These are phyloP conservation scores for Phyto melanocephala DNA, from an alignment of 2,888 invertebrate genomes.

Conservation along the genomic window DNA sequence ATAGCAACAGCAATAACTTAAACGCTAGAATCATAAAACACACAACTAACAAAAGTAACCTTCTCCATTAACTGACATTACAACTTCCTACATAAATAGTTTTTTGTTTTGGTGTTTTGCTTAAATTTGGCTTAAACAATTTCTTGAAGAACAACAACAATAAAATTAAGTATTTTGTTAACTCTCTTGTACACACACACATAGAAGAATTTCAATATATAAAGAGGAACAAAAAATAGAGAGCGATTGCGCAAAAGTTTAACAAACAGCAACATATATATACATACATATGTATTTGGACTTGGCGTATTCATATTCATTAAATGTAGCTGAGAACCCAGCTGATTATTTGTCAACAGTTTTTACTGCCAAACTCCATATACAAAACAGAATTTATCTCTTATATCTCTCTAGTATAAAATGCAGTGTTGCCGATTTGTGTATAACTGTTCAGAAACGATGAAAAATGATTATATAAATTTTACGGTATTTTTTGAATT, in stretches of 20 bases:
- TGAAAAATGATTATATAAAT: no score
- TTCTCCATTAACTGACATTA: constrained; percentile 65
- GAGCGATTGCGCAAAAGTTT: constrained; percentile 54
- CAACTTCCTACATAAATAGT: constrained; percentile 66
- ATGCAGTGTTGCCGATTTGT: no score
- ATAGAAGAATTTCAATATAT: background rate
- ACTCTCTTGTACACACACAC: background rate
- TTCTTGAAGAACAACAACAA: background rate
- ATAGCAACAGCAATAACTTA: constrained; percentile 24
- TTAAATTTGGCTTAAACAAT: constrained; percentile 31
- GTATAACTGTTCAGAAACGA: no score
- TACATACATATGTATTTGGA: no score
- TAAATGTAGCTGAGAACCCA: no score
- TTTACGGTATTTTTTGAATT: no score
- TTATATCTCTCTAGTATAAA: no score
- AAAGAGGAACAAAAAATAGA: background rate
- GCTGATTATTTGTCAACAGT: no score
- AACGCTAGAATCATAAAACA: constrained; percentile 47
- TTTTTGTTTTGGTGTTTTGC: constrained; percentile 37
- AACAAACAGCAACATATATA: no score
- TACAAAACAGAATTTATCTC: no score
- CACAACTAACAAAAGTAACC: constrained; percentile 52
- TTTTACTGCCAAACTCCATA: no score
- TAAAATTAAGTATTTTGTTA: background rate
- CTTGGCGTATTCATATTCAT: no score